phyloP scores from a whole-genome alignment of 2,113 vertebrate genomes.

The Catagonus wagneri region DNA sequence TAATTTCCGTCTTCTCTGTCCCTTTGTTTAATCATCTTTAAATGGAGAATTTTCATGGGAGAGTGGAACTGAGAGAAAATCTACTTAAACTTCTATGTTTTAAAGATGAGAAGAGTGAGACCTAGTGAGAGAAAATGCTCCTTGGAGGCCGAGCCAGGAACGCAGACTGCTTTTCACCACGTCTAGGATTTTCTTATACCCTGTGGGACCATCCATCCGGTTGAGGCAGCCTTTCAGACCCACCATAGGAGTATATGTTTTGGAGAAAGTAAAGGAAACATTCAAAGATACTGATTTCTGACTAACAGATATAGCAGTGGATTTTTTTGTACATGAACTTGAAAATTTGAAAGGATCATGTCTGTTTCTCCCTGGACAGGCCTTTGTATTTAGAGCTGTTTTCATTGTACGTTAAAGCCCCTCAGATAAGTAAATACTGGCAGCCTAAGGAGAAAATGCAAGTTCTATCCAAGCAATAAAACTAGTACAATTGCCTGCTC shows the following conservation, averaged over 20 bases:
- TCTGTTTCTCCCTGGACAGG: background rate
- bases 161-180: background rate
- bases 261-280: background rate
- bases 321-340: background rate
- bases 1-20: background rate
- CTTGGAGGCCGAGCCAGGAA: background rate
- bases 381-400: background rate
- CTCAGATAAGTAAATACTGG: background rate
- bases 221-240: background rate
- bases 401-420: background rate
- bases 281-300: background rate
- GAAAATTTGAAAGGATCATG: background rate
- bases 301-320: background rate
- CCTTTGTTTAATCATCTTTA: background rate
- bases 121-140: background rate
- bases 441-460: background rate
- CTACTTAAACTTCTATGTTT: background rate
- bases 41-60: background rate
- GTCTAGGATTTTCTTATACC: background rate
- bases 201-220: background rate
- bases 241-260: background rate
- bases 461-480: background rate
- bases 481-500: background rate
- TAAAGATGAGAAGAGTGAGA: constrained; percentile 13
- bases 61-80: constrained; percentile 9